These are phyloP conservation scores for Thalassarche chlororhynchos DNA, from an alignment of 2,113 vertebrate genomes.

Conservation along the genomic window DNA sequence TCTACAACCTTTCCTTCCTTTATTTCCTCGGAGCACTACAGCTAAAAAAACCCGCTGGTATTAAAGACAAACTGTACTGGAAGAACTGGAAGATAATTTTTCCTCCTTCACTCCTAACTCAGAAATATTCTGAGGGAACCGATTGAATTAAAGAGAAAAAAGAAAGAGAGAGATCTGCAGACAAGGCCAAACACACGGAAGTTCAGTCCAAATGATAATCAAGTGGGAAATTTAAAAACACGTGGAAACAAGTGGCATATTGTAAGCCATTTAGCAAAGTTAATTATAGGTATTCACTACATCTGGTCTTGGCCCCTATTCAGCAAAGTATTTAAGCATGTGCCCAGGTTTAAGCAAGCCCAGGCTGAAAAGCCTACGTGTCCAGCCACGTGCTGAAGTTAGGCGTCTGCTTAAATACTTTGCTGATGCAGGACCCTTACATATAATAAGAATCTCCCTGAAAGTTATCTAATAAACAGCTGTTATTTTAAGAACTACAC, in stretches of 20 bases:
- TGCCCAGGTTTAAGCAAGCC: not conserved
- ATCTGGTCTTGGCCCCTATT: conserved; percentile 23
- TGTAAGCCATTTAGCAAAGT: conserved; percentile 49
- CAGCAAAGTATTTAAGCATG: conserved; percentile 22
- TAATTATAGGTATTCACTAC: conserved; percentile 41
- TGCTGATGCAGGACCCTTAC: not conserved
- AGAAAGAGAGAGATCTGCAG: not conserved
- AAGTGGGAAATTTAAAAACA: conserved; percentile 32
- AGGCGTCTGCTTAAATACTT: conserved; percentile 25
- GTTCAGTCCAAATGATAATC: not conserved
- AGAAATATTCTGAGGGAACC: not conserved
- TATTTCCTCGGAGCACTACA: not conserved
- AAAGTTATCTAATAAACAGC: conserved; percentile 41
- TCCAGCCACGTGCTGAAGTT: not conserved
- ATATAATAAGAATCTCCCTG: not conserved
- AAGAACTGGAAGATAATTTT: not conserved
- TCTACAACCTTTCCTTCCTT: not conserved
- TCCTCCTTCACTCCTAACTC: not conserved
- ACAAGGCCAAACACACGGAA: not conserved
- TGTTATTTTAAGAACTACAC: not conserved
- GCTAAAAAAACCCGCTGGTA: not conserved
- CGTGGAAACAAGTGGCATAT: conserved; percentile 27
- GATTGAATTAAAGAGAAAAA: not conserved
- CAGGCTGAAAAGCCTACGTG: not conserved
- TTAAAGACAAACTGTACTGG: not conserved